These are phyloP conservation scores for Aphidius colemani DNA, from an alignment of 2,888 invertebrate species.

Conservation along the genomic window DNA sequence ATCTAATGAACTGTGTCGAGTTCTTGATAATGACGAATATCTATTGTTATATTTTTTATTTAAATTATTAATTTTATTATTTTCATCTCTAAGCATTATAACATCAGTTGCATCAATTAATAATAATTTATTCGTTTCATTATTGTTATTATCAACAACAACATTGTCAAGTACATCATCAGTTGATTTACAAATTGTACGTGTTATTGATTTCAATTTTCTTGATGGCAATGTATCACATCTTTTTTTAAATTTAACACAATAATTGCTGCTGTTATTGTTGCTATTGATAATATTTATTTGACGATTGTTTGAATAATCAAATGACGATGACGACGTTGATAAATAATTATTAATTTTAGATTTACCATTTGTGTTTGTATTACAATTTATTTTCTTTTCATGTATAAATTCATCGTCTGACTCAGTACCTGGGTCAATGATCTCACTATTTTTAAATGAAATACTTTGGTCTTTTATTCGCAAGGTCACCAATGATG, in stretches of 20 bases:
- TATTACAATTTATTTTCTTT: slow-evolving; percentile 33
- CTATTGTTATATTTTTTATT: slow-evolving; percentile 9
- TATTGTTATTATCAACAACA: background rate
- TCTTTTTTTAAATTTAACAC: slow-evolving; percentile 31
- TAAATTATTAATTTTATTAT: slow-evolving; percentile 21
- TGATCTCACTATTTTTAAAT: slow-evolving; percentile 20
- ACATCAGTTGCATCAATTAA: slow-evolving; percentile 52
- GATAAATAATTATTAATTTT: slow-evolving; percentile 1
- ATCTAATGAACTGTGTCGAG: slow-evolving; percentile 46
- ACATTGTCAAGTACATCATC: slow-evolving; percentile 49
- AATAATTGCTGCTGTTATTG: background rate
- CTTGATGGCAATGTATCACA: slow-evolving; percentile 51
- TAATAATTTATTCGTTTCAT: too few relatives aligned
- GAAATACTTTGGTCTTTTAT: slow-evolving; percentile 30
- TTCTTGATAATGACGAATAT: slow-evolving; percentile 31
- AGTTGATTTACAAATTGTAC: slow-evolving; percentile 47
- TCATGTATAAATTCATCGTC: slow-evolving; percentile 29
- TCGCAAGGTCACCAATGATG: slow-evolving; percentile 29
- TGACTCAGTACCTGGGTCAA: slow-evolving; percentile 28
- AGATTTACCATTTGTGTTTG: slow-evolving; percentile 19
- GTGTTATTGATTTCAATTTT: slow-evolving; percentile 37
- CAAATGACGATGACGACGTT: slow-evolving; percentile 16
- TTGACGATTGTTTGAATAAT: slow-evolving; percentile 22
- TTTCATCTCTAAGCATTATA: slow-evolving; percentile 40
- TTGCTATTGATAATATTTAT: background rate